Evolutionary conservation across 2,113 vertebrate genomes (phyloP), one percentile per base, ranked within the genome.

Genomic region (Apodemus sylvaticus): DNA sequence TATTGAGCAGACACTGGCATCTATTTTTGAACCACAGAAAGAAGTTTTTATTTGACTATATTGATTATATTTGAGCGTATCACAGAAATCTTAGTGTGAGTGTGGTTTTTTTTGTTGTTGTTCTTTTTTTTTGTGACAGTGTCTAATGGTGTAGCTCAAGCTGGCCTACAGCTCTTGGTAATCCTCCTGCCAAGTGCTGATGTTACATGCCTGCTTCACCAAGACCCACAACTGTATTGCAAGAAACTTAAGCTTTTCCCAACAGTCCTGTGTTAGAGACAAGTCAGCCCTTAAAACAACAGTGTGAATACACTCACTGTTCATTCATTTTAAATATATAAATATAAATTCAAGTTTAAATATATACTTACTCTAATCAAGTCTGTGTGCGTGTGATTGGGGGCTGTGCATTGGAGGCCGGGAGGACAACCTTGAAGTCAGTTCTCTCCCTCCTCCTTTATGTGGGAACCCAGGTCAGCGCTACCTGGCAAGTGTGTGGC

Each of bases 191-290:
- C 81, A 7, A 60, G 53, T 62, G 36, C 82, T 83, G n/a, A 39
- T 12, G 39, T 39, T 39, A 62, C 13, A 17, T 17, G 62, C 20
- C 29, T 31, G 60, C 45, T 34, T 51, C 83, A 48, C 45, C 31
- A 48, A 34, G 42, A 36, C 83, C 62, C 26, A 36, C 42, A 68
- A 78, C 78, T 77, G 1, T 36, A 16, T 42, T 64, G 14, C 14
- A 89, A 70, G 70, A 92, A 71, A 68, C 39, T 93, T 94, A 73
- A 89, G 71, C 58, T 55, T 68, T 87, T 26, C 64, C 22, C 34
- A 36, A 36, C 39, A 68, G 55, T 26, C 39, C 74, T 8, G 3
- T 1, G 22, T 39, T 51, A 71, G 55, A 96, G 89, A 79, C 11
- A n/a, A 22, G 76, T 10, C 24, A 7, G 91, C 42, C 58, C 42